Percentiles rank a stretch among this genome's conserved stretches.
Conservation (phyloP, 2,113 vertebrate species). For the Hippolais icterina region DNA sequence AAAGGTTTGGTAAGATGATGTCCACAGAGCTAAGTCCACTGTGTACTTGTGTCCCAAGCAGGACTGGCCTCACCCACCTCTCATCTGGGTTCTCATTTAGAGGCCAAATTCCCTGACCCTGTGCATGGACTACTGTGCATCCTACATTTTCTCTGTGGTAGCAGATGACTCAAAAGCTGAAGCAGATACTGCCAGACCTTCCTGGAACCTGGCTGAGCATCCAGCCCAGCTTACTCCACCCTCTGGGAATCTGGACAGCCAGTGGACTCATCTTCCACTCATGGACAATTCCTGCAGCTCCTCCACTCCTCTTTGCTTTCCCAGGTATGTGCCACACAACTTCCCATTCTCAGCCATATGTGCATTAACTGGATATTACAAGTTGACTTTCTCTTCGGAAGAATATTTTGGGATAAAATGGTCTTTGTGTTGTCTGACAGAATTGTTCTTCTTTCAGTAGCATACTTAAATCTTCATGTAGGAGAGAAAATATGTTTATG, state of each 20-base stretch:
- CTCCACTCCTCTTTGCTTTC: neutral
- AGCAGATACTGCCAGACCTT: neutral
- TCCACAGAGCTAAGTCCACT: neutral
- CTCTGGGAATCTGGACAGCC: neutral
- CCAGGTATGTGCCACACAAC: neutral
- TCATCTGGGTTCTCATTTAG: neutral
- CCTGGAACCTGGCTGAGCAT: neutral
- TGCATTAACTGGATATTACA: neutral
- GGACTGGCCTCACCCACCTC: neutral
- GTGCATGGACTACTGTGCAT: neutral
- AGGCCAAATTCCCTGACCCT: neutral
- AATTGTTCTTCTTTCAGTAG: neutral
- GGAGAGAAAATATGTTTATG: slow-evolving; percentile 6
- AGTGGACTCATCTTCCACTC: neutral
- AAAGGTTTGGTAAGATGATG: neutral
- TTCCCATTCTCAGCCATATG: neutral
- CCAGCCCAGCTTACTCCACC: neutral
- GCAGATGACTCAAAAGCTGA: neutral
- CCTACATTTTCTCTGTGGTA: neutral
- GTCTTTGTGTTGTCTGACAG: neutral
- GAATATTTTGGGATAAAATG: neutral
- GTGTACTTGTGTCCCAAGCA: fast-evolving
- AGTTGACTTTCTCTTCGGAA: neutral
- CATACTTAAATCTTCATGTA: neutral
- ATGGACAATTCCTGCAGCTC: neutral